A percentile compares a stretch with the other conserved stretches of the same genome.
Evolutionary conservation across 1,140 invertebrate genomes (phyloP).

Genomic region (Lepidurus couesii): DNA sequence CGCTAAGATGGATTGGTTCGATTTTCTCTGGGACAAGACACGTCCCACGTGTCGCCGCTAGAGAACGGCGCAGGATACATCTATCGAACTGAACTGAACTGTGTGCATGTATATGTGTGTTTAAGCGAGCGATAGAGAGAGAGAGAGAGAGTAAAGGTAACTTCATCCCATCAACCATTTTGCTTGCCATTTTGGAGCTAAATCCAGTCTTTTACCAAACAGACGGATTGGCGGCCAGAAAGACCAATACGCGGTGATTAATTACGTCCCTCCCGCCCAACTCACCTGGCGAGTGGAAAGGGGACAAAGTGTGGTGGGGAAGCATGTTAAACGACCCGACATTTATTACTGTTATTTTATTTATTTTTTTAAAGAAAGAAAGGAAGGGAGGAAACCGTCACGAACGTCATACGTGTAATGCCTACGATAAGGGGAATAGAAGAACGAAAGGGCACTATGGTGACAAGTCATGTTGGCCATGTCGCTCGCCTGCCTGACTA

Average conservation of each 20-base stretch:
- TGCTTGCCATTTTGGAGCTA: background rate
- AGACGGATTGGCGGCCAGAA: background rate
- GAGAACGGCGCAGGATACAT: background rate
- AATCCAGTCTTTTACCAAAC: background rate
- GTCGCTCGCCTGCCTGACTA: background rate
- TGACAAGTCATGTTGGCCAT: background rate
- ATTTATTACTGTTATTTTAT: too few relatives aligned
- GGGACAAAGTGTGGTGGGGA: background rate
- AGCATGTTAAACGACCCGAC: too few relatives aligned
- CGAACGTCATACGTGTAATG: background rate
- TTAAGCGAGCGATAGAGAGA: too few relatives aligned
- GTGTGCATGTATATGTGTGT: too few relatives aligned
- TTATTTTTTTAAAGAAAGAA: too few relatives aligned
- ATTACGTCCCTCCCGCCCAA: background rate
- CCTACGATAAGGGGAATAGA: background rate
- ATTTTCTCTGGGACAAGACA: background rate
- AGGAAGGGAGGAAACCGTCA: background rate
- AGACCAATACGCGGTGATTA: background rate
- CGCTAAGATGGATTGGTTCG: constrained; percentile 21
- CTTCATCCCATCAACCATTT: background rate
- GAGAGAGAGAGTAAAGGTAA: background rate
- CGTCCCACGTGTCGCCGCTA: constrained; percentile 11
- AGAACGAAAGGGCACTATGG: background rate
- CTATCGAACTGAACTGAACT: background rate
- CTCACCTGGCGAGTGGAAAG: background rate